Conservation (phyloP, 2,113 vertebrate species). For the Chlorodrepanis virens region DNA sequence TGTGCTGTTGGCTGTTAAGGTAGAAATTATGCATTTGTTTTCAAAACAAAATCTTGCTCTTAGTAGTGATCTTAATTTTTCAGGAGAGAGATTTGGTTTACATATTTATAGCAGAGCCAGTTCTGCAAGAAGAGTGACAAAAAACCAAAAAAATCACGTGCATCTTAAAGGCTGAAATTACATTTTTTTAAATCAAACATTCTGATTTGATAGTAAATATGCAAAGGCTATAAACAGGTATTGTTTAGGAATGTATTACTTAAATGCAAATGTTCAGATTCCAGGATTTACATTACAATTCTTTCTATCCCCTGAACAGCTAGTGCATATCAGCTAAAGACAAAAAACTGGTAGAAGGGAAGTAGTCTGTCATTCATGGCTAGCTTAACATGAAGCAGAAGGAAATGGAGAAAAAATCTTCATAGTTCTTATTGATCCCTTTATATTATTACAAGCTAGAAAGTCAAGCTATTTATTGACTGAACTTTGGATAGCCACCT, state of each 20-base stretch:
- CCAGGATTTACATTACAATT: background rate
- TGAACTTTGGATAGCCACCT: conserved; percentile 61
- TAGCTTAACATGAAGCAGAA: background rate
- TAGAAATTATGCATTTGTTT: background rate
- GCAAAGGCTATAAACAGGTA: background rate
- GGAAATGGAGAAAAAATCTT: conserved; percentile 59
- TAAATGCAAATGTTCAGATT: background rate
- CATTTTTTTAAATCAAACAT: background rate
- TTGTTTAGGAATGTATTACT: background rate
- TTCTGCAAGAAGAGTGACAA: background rate
- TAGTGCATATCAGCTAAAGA: background rate
- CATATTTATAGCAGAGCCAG: background rate
- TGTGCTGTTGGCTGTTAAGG: background rate
- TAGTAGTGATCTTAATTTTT: background rate
- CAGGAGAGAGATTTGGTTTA: background rate
- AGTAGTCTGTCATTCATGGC: conserved; percentile 32
- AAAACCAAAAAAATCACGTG: background rate
- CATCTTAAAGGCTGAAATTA: background rate
- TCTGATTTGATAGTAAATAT: background rate
- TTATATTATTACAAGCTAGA: conserved; percentile 48
- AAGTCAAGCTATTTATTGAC: conserved; percentile 71
- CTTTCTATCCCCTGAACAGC: background rate
- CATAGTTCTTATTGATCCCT: conserved; percentile 60
- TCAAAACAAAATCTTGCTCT: background rate
- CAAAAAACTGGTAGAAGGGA: background rate